Conservation (phyloP, 1,140 invertebrate species). For the Achatina immaculata region DNA sequence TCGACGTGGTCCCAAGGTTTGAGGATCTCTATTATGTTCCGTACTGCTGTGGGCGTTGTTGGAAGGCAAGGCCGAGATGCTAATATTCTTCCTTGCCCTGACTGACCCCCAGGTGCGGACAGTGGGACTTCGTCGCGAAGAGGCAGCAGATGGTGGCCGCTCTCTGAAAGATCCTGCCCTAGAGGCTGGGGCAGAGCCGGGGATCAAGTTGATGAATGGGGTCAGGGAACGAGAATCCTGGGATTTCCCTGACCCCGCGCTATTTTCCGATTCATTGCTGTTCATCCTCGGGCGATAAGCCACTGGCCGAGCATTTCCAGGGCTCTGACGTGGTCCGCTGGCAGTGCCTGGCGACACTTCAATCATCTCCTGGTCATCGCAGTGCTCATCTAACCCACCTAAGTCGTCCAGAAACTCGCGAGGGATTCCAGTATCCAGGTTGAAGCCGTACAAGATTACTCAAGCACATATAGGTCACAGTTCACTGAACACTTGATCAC, state of each 20-base stretch:
- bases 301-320: background rate
- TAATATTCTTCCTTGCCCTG: background rate
- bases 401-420: slow-evolving; percentile 26
- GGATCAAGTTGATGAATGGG: background rate
- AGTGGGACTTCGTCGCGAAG: background rate
- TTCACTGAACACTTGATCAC: no score
- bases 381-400: background rate
- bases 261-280: slow-evolving; percentile 41
- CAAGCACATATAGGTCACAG: no score
- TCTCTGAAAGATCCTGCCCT: background rate
- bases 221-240: background rate
- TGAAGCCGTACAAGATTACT: background rate
- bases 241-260: slow-evolving; percentile 12
- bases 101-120: no score
- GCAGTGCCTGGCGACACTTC: background rate
- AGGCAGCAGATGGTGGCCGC: background rate
- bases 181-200: background rate
- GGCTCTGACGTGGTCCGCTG: background rate
- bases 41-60: background rate
- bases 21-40: background rate
- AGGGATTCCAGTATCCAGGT: slow-evolving; percentile 7
- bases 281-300: slow-evolving; percentile 17
- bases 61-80: background rate
- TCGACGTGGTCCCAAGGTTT: slow-evolving; percentile 33
- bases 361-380: slow-evolving; percentile 3